phyloP scores from a whole-genome alignment of 2,113 vertebrate genomes.

The Sus scrofa region T2T-Sscrofa CM000815.6:111040501-111041000 shows the following conservation, averaged over 20 bases:
- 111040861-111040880: neutral
- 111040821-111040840: neutral
- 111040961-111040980: neutral
- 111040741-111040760: neutral
- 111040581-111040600: neutral
- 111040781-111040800: neutral
- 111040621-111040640: neutral
- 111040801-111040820: neutral
- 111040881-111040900: neutral
- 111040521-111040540: neutral
- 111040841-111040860: neutral
- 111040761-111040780: neutral
- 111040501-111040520: neutral
- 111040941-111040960: neutral
- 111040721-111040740: neutral
- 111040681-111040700: neutral
- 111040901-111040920: neutral
- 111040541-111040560: neutral
- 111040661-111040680: neutral
- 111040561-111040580: neutral
- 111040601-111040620: neutral
- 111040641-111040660: neutral
- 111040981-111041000: neutral
- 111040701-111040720: neutral
- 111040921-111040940: neutral